Percentiles rank a stretch among this genome's conserved stretches.
Conservation (phyloP, 2,888 invertebrate species). For the Agriopis leucophaearia region DNA sequence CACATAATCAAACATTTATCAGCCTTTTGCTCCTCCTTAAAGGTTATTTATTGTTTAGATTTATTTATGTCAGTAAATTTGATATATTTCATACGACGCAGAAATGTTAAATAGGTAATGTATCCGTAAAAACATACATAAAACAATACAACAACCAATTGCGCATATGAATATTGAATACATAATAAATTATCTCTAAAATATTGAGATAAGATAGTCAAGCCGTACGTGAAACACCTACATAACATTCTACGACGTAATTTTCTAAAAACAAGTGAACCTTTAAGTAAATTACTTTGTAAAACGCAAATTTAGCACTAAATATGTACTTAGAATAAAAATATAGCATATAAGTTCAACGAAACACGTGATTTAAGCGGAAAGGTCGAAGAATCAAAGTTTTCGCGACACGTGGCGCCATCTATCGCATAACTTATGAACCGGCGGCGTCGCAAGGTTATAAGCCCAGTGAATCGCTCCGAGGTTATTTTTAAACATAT, state of each 20-base stretch:
- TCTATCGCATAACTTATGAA: conserved; percentile 74
- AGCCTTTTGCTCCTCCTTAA: too few species aligned
- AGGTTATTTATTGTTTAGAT: too few species aligned
- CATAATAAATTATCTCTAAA: conserved; percentile 57
- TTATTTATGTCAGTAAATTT: background rate
- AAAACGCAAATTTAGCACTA: background rate
- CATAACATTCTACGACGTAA: conserved; percentile 35
- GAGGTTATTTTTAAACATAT: conserved; percentile 50
- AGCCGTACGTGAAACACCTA: conserved; percentile 51
- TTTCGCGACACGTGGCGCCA: conserved; percentile 68
- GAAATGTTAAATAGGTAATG: background rate
- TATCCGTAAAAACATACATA: conserved; percentile 28
- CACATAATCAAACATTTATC: background rate
- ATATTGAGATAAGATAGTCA: conserved; percentile 62
- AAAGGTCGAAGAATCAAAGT: conserved; percentile 36
- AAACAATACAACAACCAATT: conserved; percentile 52
- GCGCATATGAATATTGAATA: conserved; percentile 61
- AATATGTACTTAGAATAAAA: background rate
- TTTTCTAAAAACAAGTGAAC: background rate
- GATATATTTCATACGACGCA: conserved; percentile 8
- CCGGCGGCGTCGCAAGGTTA: conserved; percentile 44
- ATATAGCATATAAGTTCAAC: background rate
- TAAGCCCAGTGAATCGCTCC: conserved; percentile 40
- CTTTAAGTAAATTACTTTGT: background rate
- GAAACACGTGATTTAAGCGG: conserved; percentile 9